These are phyloP conservation scores for Steinernema hermaphroditum DNA, from an alignment of 2,888 invertebrate species.

Conservation along the genomic window DNA sequence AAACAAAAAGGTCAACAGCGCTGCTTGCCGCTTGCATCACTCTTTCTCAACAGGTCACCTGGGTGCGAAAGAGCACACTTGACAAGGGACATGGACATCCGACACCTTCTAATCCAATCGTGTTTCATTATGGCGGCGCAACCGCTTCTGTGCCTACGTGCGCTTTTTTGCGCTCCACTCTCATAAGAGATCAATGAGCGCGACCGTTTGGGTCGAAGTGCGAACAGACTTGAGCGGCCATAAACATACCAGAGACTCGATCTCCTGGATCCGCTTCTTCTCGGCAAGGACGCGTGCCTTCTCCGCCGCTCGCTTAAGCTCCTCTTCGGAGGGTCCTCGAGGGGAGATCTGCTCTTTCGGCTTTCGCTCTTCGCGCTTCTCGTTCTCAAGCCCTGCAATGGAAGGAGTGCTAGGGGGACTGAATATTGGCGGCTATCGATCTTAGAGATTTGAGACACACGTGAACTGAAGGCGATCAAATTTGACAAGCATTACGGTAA, in stretches of 20 bases:
- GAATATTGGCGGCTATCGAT: not conserved
- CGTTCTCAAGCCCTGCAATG: not conserved
- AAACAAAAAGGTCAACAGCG: conserved; percentile 21
- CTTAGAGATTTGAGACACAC: not conserved
- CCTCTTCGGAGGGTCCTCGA: conserved; percentile 7
- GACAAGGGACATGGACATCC: not conserved
- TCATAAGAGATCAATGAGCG: not conserved
- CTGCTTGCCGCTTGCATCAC: conserved; percentile 21
- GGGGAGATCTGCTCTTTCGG: not conserved
- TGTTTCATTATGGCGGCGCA: not conserved
- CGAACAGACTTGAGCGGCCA: not conserved
- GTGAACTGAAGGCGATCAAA: not conserved
- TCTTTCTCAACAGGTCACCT: conserved; percentile 14
- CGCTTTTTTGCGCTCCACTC: not conserved
- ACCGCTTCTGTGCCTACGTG: not conserved
- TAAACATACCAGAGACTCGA: not conserved
- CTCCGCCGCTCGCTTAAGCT: conserved; percentile 2
- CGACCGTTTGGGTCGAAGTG: not conserved
- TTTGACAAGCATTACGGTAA: not conserved
- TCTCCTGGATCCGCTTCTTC: not conserved
- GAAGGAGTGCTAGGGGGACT: too few species aligned
- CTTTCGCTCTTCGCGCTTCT: not conserved
- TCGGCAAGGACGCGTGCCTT: not conserved
- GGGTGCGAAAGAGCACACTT: not conserved
- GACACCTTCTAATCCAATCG: conserved; percentile 8